Evolutionary conservation across 2,888 invertebrate genomes (phyloP).

Genomic region (Rhorus exstirpatorius): DNA sequence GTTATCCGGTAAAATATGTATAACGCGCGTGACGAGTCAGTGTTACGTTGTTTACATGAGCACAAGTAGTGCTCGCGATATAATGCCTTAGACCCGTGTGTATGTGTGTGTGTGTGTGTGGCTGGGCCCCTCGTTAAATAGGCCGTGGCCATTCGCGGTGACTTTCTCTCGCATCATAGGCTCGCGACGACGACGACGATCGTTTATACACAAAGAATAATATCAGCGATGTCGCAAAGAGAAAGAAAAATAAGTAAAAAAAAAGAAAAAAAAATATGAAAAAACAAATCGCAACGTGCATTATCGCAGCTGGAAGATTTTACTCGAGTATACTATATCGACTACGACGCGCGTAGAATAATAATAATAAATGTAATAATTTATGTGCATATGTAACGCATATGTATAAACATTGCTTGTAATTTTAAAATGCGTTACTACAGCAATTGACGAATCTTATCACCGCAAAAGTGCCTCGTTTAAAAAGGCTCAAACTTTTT

Average conservation of each 20-base stretch:
- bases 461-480: no score
- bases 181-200: constrained; percentile 36
- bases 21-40: constrained; percentile 10
- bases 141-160: constrained; percentile 81
- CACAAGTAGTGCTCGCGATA: constrained; percentile 25
- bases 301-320: neutral
- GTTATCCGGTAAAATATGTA: neutral
- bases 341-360: no score
- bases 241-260: no score
- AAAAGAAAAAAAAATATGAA: neutral
- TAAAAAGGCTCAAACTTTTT: no score
- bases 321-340: no score
- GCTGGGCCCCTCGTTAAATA: constrained; percentile 80
- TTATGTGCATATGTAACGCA: no score
- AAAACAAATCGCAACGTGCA: neutral
- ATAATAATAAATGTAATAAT: neutral
- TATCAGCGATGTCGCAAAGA: neutral
- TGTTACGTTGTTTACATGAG: constrained; percentile 20
- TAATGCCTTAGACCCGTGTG: constrained; percentile 37
- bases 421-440: neutral
- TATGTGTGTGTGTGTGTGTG: no score
- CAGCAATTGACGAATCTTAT: constrained; percentile 13
- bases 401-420: neutral
- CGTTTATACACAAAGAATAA: neutral
- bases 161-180: constrained; percentile 79